A percentile compares a stretch with the other conserved stretches of the same genome.
Evolutionary conservation across 2,113 vertebrate species (phyloP).

Genomic region (Eclectus roratus): DNA sequence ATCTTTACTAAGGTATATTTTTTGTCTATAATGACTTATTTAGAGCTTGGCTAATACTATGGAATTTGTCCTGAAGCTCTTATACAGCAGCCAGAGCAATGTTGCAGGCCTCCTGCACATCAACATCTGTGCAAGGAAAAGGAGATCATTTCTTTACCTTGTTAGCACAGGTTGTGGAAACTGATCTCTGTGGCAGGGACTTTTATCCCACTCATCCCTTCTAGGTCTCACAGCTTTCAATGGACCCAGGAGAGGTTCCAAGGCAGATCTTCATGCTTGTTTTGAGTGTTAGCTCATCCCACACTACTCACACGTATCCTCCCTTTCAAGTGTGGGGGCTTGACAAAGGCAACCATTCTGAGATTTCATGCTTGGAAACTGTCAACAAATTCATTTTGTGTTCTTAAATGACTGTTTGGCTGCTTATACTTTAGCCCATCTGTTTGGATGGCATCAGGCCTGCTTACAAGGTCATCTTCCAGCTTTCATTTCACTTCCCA

Average conservation of each 20-base stretch:
- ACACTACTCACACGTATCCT: not conserved
- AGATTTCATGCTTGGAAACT: slow-evolving; percentile 18
- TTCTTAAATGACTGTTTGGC: slow-evolving; percentile 13
- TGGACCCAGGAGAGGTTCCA: slow-evolving; percentile 23
- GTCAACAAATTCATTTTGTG: slow-evolving; percentile 35
- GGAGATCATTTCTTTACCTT: not conserved
- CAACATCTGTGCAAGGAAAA: not conserved
- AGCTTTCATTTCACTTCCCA: not conserved
- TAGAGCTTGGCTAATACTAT: not conserved
- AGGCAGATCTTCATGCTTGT: slow-evolving; percentile 1
- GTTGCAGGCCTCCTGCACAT: not conserved
- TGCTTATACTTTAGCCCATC: slow-evolving; percentile 32
- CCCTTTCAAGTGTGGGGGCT: not conserved
- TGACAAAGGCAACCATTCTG: slow-evolving; percentile 7
- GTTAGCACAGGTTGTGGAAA: not conserved
- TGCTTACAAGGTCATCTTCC: slow-evolving; percentile 62
- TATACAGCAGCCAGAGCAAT: not conserved
- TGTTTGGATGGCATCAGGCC: slow-evolving; percentile 58
- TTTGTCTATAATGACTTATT: not conserved
- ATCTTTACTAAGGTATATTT: not conserved
- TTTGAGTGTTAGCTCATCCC: not conserved
- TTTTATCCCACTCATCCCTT: not conserved
- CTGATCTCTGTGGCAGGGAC: not conserved
- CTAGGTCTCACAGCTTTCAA: not conserved
- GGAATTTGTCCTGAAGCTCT: not conserved